Percentiles rank a stretch among this genome's conserved stretches.
phyloP scores from a whole-genome alignment of 2,797 vertebrate genomes.

The Tachyglossus aculeatus region DNA sequence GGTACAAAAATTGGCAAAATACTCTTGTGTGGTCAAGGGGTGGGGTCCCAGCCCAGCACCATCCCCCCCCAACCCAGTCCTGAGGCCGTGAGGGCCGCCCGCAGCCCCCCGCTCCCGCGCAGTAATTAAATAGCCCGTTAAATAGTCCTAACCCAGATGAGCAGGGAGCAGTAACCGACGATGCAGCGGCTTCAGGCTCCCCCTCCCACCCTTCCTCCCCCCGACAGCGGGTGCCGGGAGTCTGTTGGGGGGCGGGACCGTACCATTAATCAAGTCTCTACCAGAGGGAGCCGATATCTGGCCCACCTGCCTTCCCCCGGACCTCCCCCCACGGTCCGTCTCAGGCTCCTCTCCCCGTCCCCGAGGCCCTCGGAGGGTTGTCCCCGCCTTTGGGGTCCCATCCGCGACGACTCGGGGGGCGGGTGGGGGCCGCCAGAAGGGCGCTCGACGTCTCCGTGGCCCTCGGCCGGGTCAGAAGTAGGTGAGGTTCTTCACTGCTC shows the following conservation, averaged over 20 bases:
- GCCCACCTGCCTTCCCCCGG: too few relatives aligned
- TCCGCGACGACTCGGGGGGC: neutral
- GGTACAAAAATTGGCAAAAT: constrained; percentile 40
- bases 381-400: neutral
- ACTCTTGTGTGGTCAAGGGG: neutral
- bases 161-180: neutral
- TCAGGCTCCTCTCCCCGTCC: neutral
- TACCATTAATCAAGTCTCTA: too few relatives aligned
- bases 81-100: neutral
- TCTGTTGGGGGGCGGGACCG: too few relatives aligned
- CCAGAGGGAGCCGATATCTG: too few relatives aligned
- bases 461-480: constrained; percentile 68
- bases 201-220: neutral
- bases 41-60: constrained; percentile 50
- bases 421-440: neutral
- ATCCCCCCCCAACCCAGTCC: constrained; percentile 8
- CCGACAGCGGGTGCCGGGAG: neutral
- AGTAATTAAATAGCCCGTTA: constrained; percentile 65
- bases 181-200: neutral
- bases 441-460: too few relatives aligned
- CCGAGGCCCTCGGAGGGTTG: neutral
- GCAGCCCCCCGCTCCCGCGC: neutral
- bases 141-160: constrained; percentile 43
- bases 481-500: constrained; percentile 77
- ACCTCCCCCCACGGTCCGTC: too few relatives aligned